Evolutionary conservation across 2,797 vertebrate genomes (phyloP), one percentile per base, ranked within the genome.

Genomic region (Craterocephalus amniculus): DNA sequence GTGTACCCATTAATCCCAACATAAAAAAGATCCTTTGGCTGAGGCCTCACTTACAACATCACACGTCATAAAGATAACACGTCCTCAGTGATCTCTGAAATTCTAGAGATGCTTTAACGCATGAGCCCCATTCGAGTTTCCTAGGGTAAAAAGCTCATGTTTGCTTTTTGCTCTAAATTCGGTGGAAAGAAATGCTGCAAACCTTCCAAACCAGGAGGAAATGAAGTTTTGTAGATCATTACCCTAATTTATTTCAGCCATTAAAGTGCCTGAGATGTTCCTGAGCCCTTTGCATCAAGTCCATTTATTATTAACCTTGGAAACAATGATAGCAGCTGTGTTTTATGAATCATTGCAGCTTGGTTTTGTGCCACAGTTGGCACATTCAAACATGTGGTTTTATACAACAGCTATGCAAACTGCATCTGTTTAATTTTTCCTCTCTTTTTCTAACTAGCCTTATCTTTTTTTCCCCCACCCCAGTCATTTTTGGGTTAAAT

Each of bases 11-110:
- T 67, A 76, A 76, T 70, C 69, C 2, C 0, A 55, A 54, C 48
- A 68, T 74, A 31, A 64, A 79, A 66, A 49, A 49, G 34, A 67
- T 79, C 51, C 55, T 80, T 68, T 70, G 31, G 34, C 36, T 27
- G 26, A 45, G 31, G 58, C 35, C 54, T 43, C n/a, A 3, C 49
- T 36, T 12, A 49, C 14, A 70, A 20, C 34, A 60, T 81, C 55
- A 76, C 63, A 72, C 71, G 56, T 48, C 48, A 20, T 60, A 52
- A 81, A 63, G 4, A 68, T 36, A 66, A 13, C 59, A 3, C 35
- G 22, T 34, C 16, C 26, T 43, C 45, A 12, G 14, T 52, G 29
- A 56, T 63, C 4, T 40, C 36, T 77, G 10, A 66, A 35, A 60
- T 59, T 52, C 54, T 59, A 64, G 34, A 31, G 0, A 10, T 22